A percentile compares a stretch with the other conserved stretches of the same genome.
These are phyloP conservation scores for Caenorhabditis wallacei DNA, from an alignment of 2,888 invertebrate species.

Conservation along the genomic window DNA sequence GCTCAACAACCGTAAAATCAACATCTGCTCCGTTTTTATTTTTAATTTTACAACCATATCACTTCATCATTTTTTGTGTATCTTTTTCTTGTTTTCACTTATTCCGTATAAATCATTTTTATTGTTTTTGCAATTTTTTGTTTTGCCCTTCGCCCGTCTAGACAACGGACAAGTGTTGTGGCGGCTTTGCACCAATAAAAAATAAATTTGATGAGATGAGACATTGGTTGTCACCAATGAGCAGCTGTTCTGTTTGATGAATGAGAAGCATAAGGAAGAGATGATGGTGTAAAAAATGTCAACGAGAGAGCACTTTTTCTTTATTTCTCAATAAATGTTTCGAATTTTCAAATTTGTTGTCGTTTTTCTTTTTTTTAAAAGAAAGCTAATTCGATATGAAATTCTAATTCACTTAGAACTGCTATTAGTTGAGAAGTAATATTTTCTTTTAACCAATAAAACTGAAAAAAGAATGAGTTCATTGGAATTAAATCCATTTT, in stretches of 20 bases:
- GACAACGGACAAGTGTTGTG: neutral
- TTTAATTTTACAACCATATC: neutral
- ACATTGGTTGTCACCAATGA: conserved; percentile 15
- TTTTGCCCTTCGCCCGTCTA: neutral
- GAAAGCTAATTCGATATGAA: too few relatives aligned
- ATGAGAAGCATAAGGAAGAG: conserved; percentile 29
- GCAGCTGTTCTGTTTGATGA: conserved; percentile 38
- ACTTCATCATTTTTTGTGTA: neutral
- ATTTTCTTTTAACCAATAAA: too few relatives aligned
- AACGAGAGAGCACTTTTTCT: conserved; percentile 1
- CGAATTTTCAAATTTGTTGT: too few relatives aligned
- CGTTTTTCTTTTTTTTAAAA: too few relatives aligned
- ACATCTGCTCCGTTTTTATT: conserved; percentile 2
- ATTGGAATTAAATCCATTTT: conserved; percentile 14
- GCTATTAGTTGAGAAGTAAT: too few relatives aligned
- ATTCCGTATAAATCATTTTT: neutral
- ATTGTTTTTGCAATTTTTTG: neutral
- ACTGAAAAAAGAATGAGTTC: too few relatives aligned
- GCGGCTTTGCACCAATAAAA: conserved; percentile 31
- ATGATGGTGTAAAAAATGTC: conserved; percentile 20
- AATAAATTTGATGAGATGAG: conserved; percentile 18
- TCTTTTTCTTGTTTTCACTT: neutral
- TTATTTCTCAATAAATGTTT: neutral
- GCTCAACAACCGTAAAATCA: conserved; percentile 2
- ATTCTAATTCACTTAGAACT: too few relatives aligned